Percentiles rank a stretch among this genome's conserved stretches.
Evolutionary conservation across 2,888 invertebrate species (phyloP).

Genomic region (Patella caerulea): DNA sequence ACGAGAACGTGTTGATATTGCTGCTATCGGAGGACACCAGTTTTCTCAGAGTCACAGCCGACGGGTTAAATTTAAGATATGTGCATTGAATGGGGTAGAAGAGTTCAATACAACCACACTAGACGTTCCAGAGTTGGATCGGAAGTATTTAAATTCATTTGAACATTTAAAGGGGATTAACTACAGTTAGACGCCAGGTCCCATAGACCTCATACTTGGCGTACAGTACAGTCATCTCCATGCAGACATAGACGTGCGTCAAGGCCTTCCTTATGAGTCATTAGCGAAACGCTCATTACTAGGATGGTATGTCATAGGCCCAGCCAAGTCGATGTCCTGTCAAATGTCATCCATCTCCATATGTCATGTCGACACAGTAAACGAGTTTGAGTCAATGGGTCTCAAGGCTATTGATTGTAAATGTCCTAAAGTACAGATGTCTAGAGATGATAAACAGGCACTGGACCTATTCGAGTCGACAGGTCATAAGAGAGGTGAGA

Average conservation of each 20-base stretch:
- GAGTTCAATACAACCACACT: background rate
- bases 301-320: background rate
- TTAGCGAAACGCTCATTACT: slow-evolving; percentile 4
- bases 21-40: background rate
- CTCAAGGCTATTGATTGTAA: slow-evolving; percentile 1
- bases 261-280: background rate
- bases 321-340: background rate
- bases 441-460: background rate
- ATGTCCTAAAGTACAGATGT: slow-evolving; percentile 7
- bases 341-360: background rate
- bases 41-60: background rate
- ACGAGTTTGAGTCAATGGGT: background rate
- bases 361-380: slow-evolving; percentile 7
- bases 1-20: background rate
- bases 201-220: background rate
- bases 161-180: background rate
- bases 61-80: background rate
- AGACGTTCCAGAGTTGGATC: background rate
- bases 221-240: background rate
- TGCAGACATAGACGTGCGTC: background rate
- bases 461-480: background rate
- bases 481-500: background rate
- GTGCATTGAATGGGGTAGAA: background rate
- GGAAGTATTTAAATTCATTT: background rate
- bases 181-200: background rate